These are phyloP conservation scores for Formica selysi DNA, from an alignment of 1,140 invertebrate species.

Conservation along the genomic window DNA sequence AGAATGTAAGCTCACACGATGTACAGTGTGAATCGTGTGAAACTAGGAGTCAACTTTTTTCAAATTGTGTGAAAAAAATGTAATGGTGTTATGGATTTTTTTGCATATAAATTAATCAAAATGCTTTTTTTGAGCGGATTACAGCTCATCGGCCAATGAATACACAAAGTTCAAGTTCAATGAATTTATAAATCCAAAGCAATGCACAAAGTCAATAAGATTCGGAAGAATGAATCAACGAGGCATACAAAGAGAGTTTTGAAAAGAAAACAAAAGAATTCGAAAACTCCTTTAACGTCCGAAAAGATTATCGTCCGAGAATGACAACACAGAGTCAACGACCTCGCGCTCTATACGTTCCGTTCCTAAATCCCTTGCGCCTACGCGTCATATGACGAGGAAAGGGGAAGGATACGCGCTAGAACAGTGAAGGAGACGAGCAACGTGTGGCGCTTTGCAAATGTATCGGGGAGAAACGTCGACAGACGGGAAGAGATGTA, in stretches of 20 bases:
- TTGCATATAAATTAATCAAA: neutral
- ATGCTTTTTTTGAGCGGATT: neutral
- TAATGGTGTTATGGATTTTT: neutral
- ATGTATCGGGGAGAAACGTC: constrained; percentile 62
- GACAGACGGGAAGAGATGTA: constrained; percentile 70
- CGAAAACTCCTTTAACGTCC: neutral
- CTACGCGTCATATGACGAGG: constrained; percentile 13
- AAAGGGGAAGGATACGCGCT: constrained; percentile 5
- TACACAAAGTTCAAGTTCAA: neutral
- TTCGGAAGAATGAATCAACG: neutral
- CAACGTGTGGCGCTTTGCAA: constrained; percentile 72
- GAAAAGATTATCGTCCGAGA: neutral
- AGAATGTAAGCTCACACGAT: neutral
- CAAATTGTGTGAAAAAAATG: neutral
- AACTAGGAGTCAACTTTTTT: neutral
- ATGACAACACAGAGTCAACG: constrained; percentile 12
- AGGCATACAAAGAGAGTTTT: neutral
- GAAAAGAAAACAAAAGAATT: neutral
- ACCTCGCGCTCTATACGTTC: neutral
- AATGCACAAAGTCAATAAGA: neutral
- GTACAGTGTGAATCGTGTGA: neutral
- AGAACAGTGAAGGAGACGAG: constrained; percentile 31
- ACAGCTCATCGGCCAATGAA: neutral
- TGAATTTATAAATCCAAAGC: neutral
- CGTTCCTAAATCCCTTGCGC: neutral